phyloP scores from a whole-genome alignment of 1,140 invertebrate genomes.

The Papilio machaon region DNA sequence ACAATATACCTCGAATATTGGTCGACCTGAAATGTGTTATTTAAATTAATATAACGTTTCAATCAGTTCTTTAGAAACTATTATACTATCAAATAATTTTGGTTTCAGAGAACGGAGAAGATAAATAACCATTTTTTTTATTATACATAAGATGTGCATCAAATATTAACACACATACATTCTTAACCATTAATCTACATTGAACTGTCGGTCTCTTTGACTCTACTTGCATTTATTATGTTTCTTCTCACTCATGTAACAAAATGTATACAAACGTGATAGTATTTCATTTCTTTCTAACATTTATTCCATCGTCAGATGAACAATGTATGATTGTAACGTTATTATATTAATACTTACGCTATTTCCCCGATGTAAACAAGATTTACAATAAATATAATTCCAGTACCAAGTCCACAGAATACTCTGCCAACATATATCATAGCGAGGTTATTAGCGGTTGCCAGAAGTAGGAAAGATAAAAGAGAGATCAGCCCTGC shows the following conservation, averaged over 20 bases:
- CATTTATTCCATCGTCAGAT: not conserved
- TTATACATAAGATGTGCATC: too few species aligned
- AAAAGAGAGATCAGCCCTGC: constrained; percentile 29
- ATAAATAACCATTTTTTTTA: too few species aligned
- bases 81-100: too few species aligned
- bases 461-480: constrained; percentile 42
- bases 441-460: constrained; percentile 44
- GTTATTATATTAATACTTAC: constrained; percentile 47
- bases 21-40: constrained; percentile 45
- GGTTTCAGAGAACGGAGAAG: too few species aligned
- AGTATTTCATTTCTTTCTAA: not conserved
- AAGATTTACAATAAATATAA: constrained; percentile 46
- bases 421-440: constrained; percentile 46
- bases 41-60: too few species aligned
- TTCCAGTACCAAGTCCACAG: constrained; percentile 47
- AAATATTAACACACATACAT: too few species aligned
- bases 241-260: not conserved
- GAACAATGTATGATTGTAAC: not conserved
- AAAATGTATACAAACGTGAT: not conserved
- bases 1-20: constrained; percentile 51
- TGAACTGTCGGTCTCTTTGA: not conserved
- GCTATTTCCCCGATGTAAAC: constrained; percentile 60
- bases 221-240: not conserved
- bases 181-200: too few species aligned
- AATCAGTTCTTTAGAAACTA: too few species aligned